These are phyloP conservation scores for Habropoda laboriosa DNA, from an alignment of 1,140 invertebrate genomes.

Conservation along the genomic window DNA sequence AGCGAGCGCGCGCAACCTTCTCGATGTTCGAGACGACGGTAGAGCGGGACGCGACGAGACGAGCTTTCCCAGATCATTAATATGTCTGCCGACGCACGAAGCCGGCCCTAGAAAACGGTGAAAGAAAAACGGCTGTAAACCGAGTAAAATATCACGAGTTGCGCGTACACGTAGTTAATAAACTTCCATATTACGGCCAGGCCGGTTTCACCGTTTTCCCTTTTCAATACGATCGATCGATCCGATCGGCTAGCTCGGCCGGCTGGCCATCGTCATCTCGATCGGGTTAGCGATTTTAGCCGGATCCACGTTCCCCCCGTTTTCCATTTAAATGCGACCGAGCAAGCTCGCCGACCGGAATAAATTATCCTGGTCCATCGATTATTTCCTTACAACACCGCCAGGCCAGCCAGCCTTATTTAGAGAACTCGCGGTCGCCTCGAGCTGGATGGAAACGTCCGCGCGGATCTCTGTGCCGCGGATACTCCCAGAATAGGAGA, in stretches of 20 bases:
- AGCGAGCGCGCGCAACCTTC: too few species aligned
- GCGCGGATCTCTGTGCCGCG: constrained; percentile 4
- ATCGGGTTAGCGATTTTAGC: constrained; percentile 4
- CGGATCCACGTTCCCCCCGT: constrained; percentile 1
- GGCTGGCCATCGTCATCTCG: neutral
- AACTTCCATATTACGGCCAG: constrained; percentile 23
- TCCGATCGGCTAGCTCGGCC: neutral
- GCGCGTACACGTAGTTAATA: constrained; percentile 45
- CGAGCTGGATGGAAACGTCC: constrained; percentile 25
- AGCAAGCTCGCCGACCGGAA: constrained; percentile 14
- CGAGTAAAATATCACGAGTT: constrained; percentile 47
- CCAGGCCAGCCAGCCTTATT: constrained; percentile 32
- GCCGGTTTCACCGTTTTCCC: neutral
- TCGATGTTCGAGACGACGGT: neutral
- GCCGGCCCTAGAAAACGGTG: constrained; percentile 25
- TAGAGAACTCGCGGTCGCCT: constrained; percentile 32
- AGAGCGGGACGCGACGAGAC: neutral
- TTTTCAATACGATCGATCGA: neutral
- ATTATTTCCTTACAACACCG: constrained; percentile 45
- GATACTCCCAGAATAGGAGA: constrained; percentile 45
- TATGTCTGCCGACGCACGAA: constrained; percentile 17
- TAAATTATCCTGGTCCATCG: constrained; percentile 41
- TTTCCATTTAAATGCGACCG: constrained; percentile 36
- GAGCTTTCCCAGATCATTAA: constrained; percentile 62
- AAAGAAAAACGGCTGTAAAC: constrained; percentile 51